Percentiles rank a stretch among this genome's conserved stretches.
phyloP scores from a whole-genome alignment of 64 coral and sea anemone genomes.

The Stylophora pistillata region DNA sequence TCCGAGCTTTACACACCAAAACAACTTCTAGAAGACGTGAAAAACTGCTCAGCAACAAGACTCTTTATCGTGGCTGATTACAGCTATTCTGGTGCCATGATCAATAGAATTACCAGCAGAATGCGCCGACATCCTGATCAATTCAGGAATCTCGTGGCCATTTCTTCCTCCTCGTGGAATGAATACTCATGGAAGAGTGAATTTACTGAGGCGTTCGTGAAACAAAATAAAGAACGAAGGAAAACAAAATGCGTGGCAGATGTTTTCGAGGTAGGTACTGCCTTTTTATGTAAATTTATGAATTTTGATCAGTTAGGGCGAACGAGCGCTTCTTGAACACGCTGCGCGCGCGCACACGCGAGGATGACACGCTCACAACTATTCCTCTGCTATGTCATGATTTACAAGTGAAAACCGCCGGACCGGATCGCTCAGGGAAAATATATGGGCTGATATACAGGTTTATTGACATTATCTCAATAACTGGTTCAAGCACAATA shows the following conservation, averaged over 20 bases:
- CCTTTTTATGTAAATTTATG: not conserved
- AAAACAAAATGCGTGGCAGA: constrained; percentile 50
- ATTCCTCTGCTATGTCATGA: not conserved
- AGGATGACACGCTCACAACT: not conserved
- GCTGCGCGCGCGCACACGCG: not conserved
- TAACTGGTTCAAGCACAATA: too few species aligned
- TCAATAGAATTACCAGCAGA: constrained; percentile 48
- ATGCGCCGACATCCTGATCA: not conserved
- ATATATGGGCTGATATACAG: too few species aligned
- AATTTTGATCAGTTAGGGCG: not conserved
- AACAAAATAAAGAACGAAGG: constrained; percentile 27
- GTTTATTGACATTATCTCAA: too few species aligned
- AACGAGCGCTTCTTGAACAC: not conserved
- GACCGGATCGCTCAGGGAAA: not conserved
- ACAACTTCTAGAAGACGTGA: constrained; percentile 76
- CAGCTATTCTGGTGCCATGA: constrained; percentile 89
- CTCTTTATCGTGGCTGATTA: constrained; percentile 89
- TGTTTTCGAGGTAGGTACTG: constrained; percentile 64
- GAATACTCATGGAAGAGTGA: constrained; percentile 68
- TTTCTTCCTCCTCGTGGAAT: constrained; percentile 52
- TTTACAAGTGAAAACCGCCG: not conserved
- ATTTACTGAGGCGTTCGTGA: constrained; percentile 75
- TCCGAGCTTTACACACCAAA: constrained; percentile 72
- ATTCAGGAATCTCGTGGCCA: constrained; percentile 48
- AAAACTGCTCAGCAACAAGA: constrained; percentile 69